These are phyloP conservation scores for Zelostemma sp. DNA, from an alignment of 1,140 invertebrate species.

Conservation along the genomic window DNA sequence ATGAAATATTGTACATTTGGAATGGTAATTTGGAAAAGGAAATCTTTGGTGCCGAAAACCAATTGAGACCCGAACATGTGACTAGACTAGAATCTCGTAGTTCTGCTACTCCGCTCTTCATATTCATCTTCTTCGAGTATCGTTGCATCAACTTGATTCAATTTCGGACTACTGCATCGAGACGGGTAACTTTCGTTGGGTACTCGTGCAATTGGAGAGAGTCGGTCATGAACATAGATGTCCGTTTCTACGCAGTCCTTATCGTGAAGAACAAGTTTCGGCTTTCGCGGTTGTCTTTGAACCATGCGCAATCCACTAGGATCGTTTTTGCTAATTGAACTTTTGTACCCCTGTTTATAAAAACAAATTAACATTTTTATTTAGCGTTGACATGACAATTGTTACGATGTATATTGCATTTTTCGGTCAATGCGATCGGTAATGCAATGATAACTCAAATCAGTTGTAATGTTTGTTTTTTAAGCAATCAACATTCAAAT, in stretches of 20 bases:
- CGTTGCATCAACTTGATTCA: slow-evolving; percentile 54
- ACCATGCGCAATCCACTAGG: slow-evolving; percentile 37
- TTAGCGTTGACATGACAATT: no score
- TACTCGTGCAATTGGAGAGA: slow-evolving; percentile 36
- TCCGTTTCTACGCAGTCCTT: slow-evolving; percentile 56
- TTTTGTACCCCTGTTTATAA: slow-evolving; percentile 40
- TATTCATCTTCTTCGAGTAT: slow-evolving; percentile 61
- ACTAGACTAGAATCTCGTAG: slow-evolving; percentile 56
- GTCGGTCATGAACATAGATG: slow-evolving; percentile 53
- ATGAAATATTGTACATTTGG: slow-evolving; percentile 5
- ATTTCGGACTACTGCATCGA: slow-evolving; percentile 51
- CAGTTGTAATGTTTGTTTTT: no score
- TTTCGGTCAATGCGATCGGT: no score
- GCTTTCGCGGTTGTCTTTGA: slow-evolving; percentile 36
- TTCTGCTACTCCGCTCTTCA: slow-evolving; percentile 42
- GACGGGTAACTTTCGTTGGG: slow-evolving; percentile 60
- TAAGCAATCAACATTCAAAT: no score
- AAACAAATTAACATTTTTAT: neutral
- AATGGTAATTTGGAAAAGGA: neutral
- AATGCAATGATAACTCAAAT: no score
- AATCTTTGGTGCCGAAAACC: neutral
- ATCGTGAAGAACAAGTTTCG: slow-evolving; percentile 42
- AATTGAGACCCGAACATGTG: no score
- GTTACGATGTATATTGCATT: no score
- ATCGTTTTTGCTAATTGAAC: slow-evolving; percentile 24